Percentiles rank a stretch among this genome's conserved stretches.
Conservation (phyloP, 2,113 vertebrate genomes). For the Antechinus stuartii region DNA sequence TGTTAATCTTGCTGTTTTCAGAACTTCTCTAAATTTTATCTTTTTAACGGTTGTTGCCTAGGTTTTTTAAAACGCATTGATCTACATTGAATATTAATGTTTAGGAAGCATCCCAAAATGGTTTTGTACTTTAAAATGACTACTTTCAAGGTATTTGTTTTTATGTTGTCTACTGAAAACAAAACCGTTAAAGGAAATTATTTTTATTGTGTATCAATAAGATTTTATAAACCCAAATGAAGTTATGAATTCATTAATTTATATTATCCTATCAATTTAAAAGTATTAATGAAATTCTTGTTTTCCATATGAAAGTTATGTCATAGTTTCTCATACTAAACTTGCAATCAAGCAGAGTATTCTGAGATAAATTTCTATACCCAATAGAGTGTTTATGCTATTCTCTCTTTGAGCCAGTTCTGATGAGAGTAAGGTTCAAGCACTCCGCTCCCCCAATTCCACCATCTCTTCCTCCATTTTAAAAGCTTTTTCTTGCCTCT, state of each 20-base stretch:
- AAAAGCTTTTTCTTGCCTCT: no score
- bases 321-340: neutral
- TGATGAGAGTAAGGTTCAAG: no score
- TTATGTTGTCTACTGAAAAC: neutral
- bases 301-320: neutral
- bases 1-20: neutral
- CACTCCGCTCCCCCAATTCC: no score
- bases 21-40: neutral
- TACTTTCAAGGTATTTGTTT: neutral
- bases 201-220: neutral
- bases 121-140: neutral
- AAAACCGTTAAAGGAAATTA: neutral
- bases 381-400: no score
- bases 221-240: neutral
- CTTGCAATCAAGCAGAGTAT: neutral
- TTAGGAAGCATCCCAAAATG: neutral
- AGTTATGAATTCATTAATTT: neutral
- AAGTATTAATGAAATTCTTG: neutral
- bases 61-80: neutral
- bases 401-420: no score
- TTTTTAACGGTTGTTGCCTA: slow-evolving; percentile 8
- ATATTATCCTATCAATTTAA: neutral
- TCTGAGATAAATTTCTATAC: neutral
- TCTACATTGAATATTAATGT: neutral
- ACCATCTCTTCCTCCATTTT: no score